phyloP scores from a whole-genome alignment of 2,888 invertebrate species.

The Muschampia staudingeri region DNA sequence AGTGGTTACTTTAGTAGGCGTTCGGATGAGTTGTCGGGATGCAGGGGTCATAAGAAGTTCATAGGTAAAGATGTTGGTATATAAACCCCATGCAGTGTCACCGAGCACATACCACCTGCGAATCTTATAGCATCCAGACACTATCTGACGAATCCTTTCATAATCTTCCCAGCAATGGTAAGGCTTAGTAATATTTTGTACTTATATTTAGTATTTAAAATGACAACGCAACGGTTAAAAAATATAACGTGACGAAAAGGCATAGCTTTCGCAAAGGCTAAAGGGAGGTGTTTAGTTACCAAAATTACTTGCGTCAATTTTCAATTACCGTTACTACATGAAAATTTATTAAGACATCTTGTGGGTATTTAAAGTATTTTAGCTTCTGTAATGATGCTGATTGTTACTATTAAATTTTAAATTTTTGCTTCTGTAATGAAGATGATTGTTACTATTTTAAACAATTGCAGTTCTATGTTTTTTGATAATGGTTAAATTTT shows the following conservation, averaged over 20 bases:
- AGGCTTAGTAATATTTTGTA: conserved; percentile 61
- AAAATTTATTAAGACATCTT: too few relatives aligned
- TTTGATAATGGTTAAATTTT: too few relatives aligned
- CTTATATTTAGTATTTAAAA: background rate
- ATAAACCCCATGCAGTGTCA: conserved; percentile 89
- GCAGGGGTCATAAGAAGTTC: conserved; percentile 88
- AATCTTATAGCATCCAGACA: conserved; percentile 81
- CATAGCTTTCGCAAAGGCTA: background rate
- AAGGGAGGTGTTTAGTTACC: background rate
- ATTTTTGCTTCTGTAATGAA: too few relatives aligned
- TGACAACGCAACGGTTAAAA: background rate
- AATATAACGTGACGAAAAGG: background rate
- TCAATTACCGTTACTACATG: too few relatives aligned
- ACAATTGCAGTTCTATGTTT: too few relatives aligned
- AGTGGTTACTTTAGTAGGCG: conserved; percentile 33
- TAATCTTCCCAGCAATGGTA: conserved; percentile 74
- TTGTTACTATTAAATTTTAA: too few relatives aligned
- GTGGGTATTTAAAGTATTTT: too few relatives aligned
- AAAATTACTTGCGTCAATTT: too few relatives aligned
- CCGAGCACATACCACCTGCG: conserved; percentile 83
- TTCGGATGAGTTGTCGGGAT: conserved; percentile 81
- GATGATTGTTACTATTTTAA: too few relatives aligned
- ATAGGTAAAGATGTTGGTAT: conserved; percentile 89
- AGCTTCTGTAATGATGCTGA: too few relatives aligned
- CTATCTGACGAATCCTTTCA: conserved; percentile 69